Conservation (phyloP, 2,797 vertebrate genomes). For the Chaunax sp. region DNA sequence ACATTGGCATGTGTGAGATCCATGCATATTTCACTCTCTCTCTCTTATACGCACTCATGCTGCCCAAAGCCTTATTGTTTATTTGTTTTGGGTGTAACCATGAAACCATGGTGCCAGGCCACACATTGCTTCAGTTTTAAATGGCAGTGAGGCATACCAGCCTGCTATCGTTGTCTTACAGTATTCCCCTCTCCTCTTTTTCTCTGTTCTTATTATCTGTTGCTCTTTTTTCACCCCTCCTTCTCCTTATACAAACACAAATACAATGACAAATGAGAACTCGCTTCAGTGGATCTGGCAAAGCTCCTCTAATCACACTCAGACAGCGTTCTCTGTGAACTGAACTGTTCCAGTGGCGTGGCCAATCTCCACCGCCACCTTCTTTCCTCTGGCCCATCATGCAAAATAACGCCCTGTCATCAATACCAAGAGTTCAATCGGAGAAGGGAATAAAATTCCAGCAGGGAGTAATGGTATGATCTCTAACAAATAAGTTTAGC, state of each 20-base stretch:
- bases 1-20: slow-evolving; percentile 23
- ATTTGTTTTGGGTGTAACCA: slow-evolving; percentile 84
- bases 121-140: slow-evolving; percentile 72
- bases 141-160: slow-evolving; percentile 67
- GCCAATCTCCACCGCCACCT: slow-evolving; percentile 68
- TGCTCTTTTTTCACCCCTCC: slow-evolving; percentile 21
- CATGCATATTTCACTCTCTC: slow-evolving; percentile 25
- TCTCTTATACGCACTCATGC: slow-evolving; percentile 39
- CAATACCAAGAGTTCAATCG: slow-evolving; percentile 29
- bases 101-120: slow-evolving; percentile 83
- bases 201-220: slow-evolving; percentile 41
- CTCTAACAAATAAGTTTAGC: neutral
- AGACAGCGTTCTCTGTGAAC: slow-evolving; percentile 64
- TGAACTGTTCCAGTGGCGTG: slow-evolving; percentile 78
- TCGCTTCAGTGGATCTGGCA: slow-evolving; percentile 53
- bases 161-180: slow-evolving; percentile 41
- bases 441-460: slow-evolving; percentile 7
- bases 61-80: slow-evolving; percentile 71
- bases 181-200: slow-evolving; percentile 26
- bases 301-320: slow-evolving; percentile 74
- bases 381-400: slow-evolving; percentile 45
- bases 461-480: neutral
- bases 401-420: slow-evolving; percentile 34
- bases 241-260: slow-evolving; percentile 29
- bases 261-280: slow-evolving; percentile 60